Percentiles rank a stretch among this genome's conserved stretches.
Conservation (phyloP, 2,888 invertebrate species). For the Eupithecia tripunctaria region DNA sequence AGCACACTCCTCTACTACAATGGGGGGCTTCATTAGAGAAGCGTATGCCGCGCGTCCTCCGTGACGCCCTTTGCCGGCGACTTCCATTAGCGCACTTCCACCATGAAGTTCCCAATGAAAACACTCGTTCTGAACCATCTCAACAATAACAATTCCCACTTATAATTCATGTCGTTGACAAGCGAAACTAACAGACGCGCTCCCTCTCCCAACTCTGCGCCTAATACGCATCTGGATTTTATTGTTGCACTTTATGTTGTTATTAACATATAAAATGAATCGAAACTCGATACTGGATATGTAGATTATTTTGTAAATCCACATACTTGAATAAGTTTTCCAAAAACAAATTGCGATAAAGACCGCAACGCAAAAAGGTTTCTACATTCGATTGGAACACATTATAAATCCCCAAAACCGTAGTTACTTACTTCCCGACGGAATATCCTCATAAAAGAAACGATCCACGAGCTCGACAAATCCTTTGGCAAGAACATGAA, state of each 20-base stretch:
- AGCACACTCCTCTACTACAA: slow-evolving; percentile 77
- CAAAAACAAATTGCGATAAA: slow-evolving; percentile 52
- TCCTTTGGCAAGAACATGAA: slow-evolving; percentile 82
- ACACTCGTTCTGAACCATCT: slow-evolving; percentile 73
- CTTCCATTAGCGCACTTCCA: slow-evolving; percentile 63
- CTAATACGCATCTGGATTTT: slow-evolving; percentile 69
- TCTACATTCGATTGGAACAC: slow-evolving; percentile 68
- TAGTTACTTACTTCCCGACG: slow-evolving; percentile 75
- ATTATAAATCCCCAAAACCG: slow-evolving; percentile 78
- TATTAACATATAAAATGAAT: slow-evolving; percentile 45
- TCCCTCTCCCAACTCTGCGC: slow-evolving; percentile 55
- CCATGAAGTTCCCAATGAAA: slow-evolving; percentile 75
- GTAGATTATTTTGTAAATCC: slow-evolving; percentile 27
- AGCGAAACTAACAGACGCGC: slow-evolving; percentile 70
- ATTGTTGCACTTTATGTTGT: slow-evolving; percentile 56
- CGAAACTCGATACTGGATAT: slow-evolving; percentile 36
- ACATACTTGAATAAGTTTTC: slow-evolving; percentile 41
- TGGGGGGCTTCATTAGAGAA: slow-evolving; percentile 78
- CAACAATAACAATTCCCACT: slow-evolving; percentile 76
- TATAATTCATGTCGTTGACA: slow-evolving; percentile 80
- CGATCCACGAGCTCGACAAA: slow-evolving; percentile 81
- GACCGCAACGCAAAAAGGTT: slow-evolving; percentile 51
- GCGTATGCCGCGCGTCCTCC: slow-evolving; percentile 77
- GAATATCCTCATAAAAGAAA: slow-evolving; percentile 80
- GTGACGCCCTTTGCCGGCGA: slow-evolving; percentile 71